Conservation (phyloP, 2,797 vertebrate species). For the Pogonophryne albipinna region DNA sequence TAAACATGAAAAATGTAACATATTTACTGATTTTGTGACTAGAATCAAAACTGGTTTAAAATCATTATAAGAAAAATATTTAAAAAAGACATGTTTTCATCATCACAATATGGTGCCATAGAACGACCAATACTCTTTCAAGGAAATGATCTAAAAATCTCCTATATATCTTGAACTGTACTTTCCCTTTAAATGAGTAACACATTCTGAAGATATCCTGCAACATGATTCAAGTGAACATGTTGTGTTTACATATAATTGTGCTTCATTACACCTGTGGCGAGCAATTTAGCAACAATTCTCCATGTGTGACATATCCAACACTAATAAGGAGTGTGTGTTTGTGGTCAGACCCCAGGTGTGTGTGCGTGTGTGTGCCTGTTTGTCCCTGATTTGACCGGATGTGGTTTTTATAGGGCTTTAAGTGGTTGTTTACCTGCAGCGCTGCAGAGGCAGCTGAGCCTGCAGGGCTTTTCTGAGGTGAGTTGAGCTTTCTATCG, state of each 20-base stretch:
- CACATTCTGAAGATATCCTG: not conserved
- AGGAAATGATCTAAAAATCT: too few relatives aligned
- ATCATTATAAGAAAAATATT: not conserved
- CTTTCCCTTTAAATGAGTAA: not conserved
- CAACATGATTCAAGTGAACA: constrained; percentile 18
- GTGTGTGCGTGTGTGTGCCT: constrained; percentile 14
- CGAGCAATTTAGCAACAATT: constrained; percentile 32
- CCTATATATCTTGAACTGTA: not conserved
- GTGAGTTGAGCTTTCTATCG: constrained; percentile 19
- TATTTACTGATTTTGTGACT: not conserved
- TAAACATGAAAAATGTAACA: not conserved
- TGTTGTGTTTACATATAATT: constrained; percentile 40
- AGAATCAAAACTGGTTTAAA: not conserved
- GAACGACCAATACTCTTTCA: not conserved
- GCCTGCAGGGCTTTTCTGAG: constrained; percentile 1
- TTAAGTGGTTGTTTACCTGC: constrained; percentile 52
- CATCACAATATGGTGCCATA: not conserved
- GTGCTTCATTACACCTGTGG: constrained; percentile 28
- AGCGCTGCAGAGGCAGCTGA: constrained; percentile 2
- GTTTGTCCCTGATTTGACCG: constrained; percentile 15
- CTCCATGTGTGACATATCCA: not conserved
- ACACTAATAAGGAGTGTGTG: constrained; percentile 15
- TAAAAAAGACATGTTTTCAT: not conserved
- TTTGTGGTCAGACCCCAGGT: constrained; percentile 2
- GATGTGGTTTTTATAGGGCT: constrained; percentile 28